Evolutionary conservation across 2,113 vertebrate genomes (phyloP).

Genomic region (Misgurnus mizolepis): DNA sequence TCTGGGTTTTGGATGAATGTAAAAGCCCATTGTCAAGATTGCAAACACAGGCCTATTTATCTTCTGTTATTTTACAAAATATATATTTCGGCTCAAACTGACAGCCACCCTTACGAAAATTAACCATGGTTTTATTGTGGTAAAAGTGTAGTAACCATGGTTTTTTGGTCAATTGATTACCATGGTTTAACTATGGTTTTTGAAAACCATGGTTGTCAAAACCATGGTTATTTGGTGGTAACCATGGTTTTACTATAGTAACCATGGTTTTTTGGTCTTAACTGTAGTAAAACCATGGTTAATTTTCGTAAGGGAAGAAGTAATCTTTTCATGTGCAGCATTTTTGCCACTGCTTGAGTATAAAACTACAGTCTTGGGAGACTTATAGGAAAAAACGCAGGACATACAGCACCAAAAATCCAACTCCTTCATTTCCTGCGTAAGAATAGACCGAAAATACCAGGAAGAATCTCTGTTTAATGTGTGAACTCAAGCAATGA

Average conservation of each 20-base stretch:
- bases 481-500: background rate
- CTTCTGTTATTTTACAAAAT: background rate
- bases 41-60: background rate
- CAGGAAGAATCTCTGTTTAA: background rate
- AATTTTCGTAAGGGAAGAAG: no score
- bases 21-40: background rate
- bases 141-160: no score
- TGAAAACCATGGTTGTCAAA: no score
- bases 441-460: background rate
- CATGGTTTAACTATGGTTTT: no score
- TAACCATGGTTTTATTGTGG: no score
- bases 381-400: background rate
- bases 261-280: no score
- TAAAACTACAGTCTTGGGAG: background rate
- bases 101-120: no score
- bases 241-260: no score
- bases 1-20: background rate
- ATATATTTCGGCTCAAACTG: background rate
- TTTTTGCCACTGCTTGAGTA: background rate
- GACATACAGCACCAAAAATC: background rate
- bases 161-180: no score
- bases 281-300: no score
- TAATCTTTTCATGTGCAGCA: background rate
- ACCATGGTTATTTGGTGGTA: no score
- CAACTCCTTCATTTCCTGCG: background rate